Percentiles rank a stretch among this genome's conserved stretches.
Conservation (phyloP, 1,140 invertebrate genomes). For the Platorchestia sp. region DNA sequence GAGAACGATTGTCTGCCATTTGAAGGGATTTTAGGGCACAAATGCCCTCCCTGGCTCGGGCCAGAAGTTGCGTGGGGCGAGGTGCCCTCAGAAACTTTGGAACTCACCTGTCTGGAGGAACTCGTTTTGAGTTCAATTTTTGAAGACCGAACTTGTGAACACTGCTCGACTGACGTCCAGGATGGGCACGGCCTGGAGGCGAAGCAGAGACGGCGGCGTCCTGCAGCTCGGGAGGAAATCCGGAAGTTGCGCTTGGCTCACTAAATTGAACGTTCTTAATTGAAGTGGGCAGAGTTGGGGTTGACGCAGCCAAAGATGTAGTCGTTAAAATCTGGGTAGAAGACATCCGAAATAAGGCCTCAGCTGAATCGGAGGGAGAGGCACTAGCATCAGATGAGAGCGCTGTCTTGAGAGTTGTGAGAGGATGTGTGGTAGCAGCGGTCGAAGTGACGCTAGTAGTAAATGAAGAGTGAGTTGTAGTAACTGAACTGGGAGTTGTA, state of each 20-base stretch:
- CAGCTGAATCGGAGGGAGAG: background rate
- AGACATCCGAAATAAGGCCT: background rate
- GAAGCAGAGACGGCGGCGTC: background rate
- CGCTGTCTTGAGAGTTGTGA: too few species aligned
- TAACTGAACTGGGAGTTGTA: background rate
- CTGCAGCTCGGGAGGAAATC: background rate
- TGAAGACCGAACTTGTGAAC: slow-evolving; percentile 12
- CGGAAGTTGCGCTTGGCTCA: background rate
- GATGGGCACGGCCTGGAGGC: background rate
- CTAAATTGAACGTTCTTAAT: background rate
- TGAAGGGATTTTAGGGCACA: background rate
- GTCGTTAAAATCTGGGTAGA: background rate
- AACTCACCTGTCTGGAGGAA: slow-evolving; percentile 32
- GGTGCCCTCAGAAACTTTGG: background rate
- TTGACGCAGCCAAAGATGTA: background rate
- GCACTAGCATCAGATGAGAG: background rate
- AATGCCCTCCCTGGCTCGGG: background rate
- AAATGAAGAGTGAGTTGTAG: background rate
- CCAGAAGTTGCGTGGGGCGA: background rate
- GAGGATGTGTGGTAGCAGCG: background rate
- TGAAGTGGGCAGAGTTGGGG: background rate
- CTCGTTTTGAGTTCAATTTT: slow-evolving; percentile 33
- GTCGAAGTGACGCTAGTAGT: background rate
- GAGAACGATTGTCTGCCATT: background rate
- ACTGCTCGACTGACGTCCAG: background rate